phyloP scores from a whole-genome alignment of 2,888 invertebrate species.

The Diadromus collaris region DNA sequence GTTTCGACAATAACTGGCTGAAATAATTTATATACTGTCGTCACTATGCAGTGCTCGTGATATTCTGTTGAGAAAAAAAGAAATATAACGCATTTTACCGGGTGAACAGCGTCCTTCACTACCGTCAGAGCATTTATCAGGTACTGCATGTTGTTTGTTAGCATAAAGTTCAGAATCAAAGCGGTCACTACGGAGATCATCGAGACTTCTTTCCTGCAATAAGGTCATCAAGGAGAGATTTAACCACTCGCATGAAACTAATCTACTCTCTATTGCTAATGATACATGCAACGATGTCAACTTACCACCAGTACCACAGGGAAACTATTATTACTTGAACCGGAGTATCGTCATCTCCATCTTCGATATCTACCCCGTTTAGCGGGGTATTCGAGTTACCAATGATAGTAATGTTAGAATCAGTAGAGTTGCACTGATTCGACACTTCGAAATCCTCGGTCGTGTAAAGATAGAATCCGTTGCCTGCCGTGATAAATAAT shows the following conservation, averaged over 20 bases:
- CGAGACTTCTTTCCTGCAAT: slow-evolving; percentile 88
- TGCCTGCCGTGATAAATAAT: slow-evolving; percentile 79
- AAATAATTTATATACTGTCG: slow-evolving; percentile 39
- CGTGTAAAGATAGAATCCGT: slow-evolving; percentile 90
- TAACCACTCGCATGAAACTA: not conserved
- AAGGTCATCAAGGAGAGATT: not conserved
- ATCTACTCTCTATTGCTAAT: not conserved
- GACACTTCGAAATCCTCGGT: slow-evolving; percentile 81
- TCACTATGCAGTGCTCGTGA: not conserved
- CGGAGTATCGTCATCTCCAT: slow-evolving; percentile 82
- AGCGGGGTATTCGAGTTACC: slow-evolving; percentile 68
- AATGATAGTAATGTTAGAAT: slow-evolving; percentile 45
- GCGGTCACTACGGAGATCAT: slow-evolving; percentile 89
- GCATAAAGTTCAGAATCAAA: slow-evolving; percentile 85
- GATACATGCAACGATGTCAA: slow-evolving; percentile 43
- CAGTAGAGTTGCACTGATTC: slow-evolving; percentile 76
- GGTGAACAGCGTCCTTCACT: slow-evolving; percentile 71
- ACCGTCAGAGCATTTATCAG: slow-evolving; percentile 69
- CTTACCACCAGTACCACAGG: slow-evolving; percentile 89
- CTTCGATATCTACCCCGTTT: slow-evolving; percentile 69
- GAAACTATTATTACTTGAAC: slow-evolving; percentile 88
- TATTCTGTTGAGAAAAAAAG: not conserved
- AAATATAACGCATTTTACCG: slow-evolving; percentile 64
- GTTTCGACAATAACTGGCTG: slow-evolving; percentile 76
- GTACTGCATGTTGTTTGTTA: slow-evolving; percentile 80